Base-by-base conservation (phyloP, 2,113 vertebrate species). In the Notothenia rossii region DNA sequence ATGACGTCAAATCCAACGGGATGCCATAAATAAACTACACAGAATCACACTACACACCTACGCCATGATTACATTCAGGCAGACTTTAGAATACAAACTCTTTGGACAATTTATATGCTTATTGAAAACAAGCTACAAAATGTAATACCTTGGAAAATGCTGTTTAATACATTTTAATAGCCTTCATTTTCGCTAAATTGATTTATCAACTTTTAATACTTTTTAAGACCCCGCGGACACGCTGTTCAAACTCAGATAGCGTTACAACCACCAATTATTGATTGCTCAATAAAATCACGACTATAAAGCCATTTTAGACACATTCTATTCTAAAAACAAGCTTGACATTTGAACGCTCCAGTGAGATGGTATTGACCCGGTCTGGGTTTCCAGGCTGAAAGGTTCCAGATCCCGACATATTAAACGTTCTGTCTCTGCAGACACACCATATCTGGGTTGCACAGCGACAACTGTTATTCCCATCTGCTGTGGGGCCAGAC, bases 401-500 rank as follows among this genome's bases (percentile, higher is more conserved):
- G 59, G 70, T 60, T 71, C 15, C 71, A 48, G 20, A 61, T 17
- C 59, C 12, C 3, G 0, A 15, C 29, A 46, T 33, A 40, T 43
- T 68, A 18, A 76, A 72, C 76, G n/a, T 55, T 68, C 25, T 3
- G 56, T 66, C 69, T 60, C 72, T 56, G 75, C 61, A 68, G 73
- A 80, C 56, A 18, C 2, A 51, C 45, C 15, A 43, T 60, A 65
- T 73, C 64, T 40, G 71, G 68, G 29, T 11, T 73, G 59, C 68
- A 70, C 3, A 0, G 55, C 64, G 79, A 74, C 81, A 79, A 81
- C 82, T 78, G 83, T 74, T 75, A 58, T 48, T 53, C 61, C 88
- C 88, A 89, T 90, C 91, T 90, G 90, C 84, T 83, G 5, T 15
- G 29, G 68, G 79, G 77, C 33, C 69, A 86, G 82, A 79, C 76